These are phyloP conservation scores for Periophthalmus modestus DNA, from an alignment of 2,113 vertebrate species.

Conservation along the genomic window DNA sequence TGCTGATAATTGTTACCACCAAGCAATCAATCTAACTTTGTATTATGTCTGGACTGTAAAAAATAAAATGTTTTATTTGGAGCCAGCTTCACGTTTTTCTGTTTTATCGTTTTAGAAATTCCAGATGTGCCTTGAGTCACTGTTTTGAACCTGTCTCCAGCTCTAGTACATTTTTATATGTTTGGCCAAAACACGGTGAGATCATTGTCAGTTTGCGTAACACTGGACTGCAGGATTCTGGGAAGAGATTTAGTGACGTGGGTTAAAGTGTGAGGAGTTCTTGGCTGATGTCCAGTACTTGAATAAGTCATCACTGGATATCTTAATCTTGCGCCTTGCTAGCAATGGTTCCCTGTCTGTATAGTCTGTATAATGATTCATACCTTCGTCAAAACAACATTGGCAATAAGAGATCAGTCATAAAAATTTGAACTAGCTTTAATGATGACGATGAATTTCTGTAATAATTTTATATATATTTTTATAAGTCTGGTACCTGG, in stretches of 20 bases:
- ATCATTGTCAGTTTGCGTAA: neutral
- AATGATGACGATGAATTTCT: no score
- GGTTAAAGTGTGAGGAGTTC: conserved; percentile 16
- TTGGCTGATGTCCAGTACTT: neutral
- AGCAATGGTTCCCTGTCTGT: neutral
- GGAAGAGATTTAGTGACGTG: neutral
- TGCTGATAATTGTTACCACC: no score
- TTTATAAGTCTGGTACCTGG: no score
- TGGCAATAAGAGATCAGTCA: neutral
- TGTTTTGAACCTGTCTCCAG: conserved; percentile 26
- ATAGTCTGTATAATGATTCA: neutral
- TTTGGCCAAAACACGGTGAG: conserved; percentile 37
- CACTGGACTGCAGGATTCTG: neutral
- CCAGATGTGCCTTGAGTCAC: conserved; percentile 51
- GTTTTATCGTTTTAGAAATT: conserved; percentile 29
- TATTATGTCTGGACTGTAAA: conserved; percentile 9
- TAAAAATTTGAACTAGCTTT: neutral
- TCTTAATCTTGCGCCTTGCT: neutral
- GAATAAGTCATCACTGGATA: conserved; percentile 11
- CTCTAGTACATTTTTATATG: conserved; percentile 35
- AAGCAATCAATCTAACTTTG: no score
- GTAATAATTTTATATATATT: no score
- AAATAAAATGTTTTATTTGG: conserved; percentile 31
- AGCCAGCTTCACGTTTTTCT: conserved; percentile 14
- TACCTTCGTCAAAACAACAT: neutral